These are phyloP conservation scores for Tyrophagus putrescentiae DNA, from an alignment of 1,140 invertebrate genomes.

Conservation along the genomic window DNA sequence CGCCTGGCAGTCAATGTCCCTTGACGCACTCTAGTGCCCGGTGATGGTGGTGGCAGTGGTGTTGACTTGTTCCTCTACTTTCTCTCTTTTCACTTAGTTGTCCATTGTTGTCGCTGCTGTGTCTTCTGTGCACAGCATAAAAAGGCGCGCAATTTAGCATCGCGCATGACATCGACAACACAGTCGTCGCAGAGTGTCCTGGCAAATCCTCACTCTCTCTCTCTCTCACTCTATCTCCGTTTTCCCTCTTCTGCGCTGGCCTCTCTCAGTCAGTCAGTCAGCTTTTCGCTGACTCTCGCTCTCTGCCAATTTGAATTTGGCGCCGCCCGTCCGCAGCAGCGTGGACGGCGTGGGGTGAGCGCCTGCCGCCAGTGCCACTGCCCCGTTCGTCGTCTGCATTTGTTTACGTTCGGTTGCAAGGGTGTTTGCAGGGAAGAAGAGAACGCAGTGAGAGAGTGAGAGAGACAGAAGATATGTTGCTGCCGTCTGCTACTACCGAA, in stretches of 20 bases:
- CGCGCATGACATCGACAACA: background rate
- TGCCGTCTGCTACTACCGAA: no score
- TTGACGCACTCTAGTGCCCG: no score
- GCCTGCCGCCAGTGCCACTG: no score
- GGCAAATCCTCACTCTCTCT: no score
- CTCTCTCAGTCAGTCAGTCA: background rate
- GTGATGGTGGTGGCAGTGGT: no score
- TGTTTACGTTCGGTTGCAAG: background rate
- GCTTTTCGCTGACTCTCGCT: background rate
- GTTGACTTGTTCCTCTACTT: no score
- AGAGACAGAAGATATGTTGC: no score
- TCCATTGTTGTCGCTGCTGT: background rate
- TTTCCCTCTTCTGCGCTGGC: background rate
- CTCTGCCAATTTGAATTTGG: constrained; percentile 13
- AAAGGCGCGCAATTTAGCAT: constrained; percentile 18
- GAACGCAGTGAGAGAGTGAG: no score
- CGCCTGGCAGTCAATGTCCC: no score
- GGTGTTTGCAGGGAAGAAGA: no score
- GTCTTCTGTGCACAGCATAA: background rate
- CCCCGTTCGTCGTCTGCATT: constrained; percentile 7
- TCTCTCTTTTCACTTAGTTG: no score
- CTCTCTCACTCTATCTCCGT: background rate
- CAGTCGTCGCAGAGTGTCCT: background rate
- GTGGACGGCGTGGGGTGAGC: no score
- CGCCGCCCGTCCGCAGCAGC: background rate